phyloP scores from a whole-genome alignment of 1,140 invertebrate genomes.

The Dreissena polymorpha region DNA sequence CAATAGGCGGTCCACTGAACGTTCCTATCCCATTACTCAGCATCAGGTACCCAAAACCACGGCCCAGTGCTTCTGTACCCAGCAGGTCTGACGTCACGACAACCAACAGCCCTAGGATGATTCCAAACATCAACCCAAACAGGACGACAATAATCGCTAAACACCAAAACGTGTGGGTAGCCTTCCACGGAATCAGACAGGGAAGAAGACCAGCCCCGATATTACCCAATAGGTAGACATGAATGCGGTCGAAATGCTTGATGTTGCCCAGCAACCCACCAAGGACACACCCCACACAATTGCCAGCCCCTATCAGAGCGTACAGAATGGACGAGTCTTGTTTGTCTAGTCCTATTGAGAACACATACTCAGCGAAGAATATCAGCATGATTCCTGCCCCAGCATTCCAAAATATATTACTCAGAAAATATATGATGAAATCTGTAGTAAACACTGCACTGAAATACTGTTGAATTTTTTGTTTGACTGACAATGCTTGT shows the following conservation, averaged over 20 bases:
- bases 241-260: conserved; percentile 56
- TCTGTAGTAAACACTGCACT: conserved; percentile 63
- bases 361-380: conserved; percentile 66
- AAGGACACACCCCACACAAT: conserved; percentile 65
- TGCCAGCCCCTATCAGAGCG: conserved; percentile 63
- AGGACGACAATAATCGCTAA: conserved; percentile 46
- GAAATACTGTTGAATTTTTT: conserved; percentile 42
- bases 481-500: background rate
- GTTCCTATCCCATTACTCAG: conserved; percentile 73
- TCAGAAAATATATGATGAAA: conserved; percentile 71
- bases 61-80: conserved; percentile 63
- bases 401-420: conserved; percentile 74
- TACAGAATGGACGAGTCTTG: conserved; percentile 60
- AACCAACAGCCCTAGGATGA: conserved; percentile 69
- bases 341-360: conserved; percentile 56
- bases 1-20: conserved; percentile 70
- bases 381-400: conserved; percentile 62
- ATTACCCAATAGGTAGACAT: conserved; percentile 65
- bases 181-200: conserved; percentile 51
- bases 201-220: conserved; percentile 60
- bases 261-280: conserved; percentile 70
- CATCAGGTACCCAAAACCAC: conserved; percentile 74
- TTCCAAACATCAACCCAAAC: conserved; percentile 69
- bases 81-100: conserved; percentile 71
- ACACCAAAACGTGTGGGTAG: conserved; percentile 47